Evolutionary conservation across 1,140 invertebrate species (phyloP).

Genomic region (Aporrectodea caliginosa): DNA sequence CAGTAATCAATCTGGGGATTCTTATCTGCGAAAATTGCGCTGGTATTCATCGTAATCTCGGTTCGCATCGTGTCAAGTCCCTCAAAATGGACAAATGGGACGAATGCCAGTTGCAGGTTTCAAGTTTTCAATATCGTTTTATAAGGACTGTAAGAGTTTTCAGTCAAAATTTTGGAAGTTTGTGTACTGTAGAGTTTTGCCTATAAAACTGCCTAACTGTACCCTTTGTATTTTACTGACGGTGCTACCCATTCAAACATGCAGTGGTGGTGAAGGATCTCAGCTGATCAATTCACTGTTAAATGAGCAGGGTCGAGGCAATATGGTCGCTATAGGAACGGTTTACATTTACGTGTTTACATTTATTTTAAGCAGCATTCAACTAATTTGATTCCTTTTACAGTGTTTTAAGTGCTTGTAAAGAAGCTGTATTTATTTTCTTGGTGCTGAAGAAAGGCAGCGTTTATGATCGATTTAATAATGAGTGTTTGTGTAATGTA

Average conservation of each 20-base stretch:
- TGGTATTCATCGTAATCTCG: conserved; percentile 75
- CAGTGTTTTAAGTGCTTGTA: no score
- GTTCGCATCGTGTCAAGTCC: conserved; percentile 81
- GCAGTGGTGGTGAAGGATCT: background rate
- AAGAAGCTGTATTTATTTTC: background rate
- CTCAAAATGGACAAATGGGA: conserved; percentile 73
- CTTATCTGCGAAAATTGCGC: conserved; percentile 82
- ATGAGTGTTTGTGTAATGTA: background rate
- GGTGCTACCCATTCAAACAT: background rate
- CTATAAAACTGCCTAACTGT: background rate
- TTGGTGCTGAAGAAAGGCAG: background rate
- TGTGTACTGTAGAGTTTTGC: background rate
- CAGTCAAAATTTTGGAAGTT: no score
- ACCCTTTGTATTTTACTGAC: background rate
- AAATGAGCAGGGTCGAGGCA: no score
- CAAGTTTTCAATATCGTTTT: no score
- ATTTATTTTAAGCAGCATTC: no score
- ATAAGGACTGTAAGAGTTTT: no score
- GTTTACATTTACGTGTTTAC: no score
- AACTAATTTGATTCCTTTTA: no score
- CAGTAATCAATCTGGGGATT: conserved; percentile 84
- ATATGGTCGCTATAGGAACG: no score
- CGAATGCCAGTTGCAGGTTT: conserved; percentile 50
- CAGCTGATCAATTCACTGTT: no score
- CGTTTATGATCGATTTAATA: background rate